Base-by-base conservation (phyloP, 2,888 invertebrate genomes). In the Iselma pallidipennis region DNA sequence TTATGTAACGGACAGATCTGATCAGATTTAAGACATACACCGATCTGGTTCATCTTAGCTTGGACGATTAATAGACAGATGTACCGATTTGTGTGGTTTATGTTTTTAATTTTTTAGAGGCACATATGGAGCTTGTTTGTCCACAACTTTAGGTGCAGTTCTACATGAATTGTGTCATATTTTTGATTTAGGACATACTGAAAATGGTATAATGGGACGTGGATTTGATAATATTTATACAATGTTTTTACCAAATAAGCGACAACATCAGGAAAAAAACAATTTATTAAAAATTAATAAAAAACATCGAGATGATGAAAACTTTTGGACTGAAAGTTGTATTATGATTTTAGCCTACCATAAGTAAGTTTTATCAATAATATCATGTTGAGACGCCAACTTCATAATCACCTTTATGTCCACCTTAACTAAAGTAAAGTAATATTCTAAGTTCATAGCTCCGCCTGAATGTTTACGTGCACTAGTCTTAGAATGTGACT, bases 101-200 rank as follows among this genome's bases (percentile, higher is more conserved):
- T 12, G 33, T 12, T 10, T 9, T 33, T 12, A 12, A 9, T 10
- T 19, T 72, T 78, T 28, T 70, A 85, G 95, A 63, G 90, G 93
- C 33, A 95, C 93, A 1, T 86, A 89, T 72, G 94, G 94, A 63
- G 94, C 92, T 29, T 95, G 95, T 78, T 94, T 91, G 81, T 91
- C 95, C 14, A 95, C 96, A 5, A 95, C 95, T 16, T 82, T 98
- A 42, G 97, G 97, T 14, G 91, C 95, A 14, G 91, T 94, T 7
- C 89, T 95, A 42, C 98, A 98, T 80, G 98, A 98, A 84, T 84
- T 98, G 50, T 94, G 94, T 14, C 98, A 98, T 79, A 94, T 94
- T 0, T 95, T 98, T 80, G 95, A 96, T 82, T 85, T 98, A 59
- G 96, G 95, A 0, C 97, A 98, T 78, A 92, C 95, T 0, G 87